phyloP scores from a whole-genome alignment of 2,113 vertebrate species.

The Tretioscincus oriximinensis region DNA sequence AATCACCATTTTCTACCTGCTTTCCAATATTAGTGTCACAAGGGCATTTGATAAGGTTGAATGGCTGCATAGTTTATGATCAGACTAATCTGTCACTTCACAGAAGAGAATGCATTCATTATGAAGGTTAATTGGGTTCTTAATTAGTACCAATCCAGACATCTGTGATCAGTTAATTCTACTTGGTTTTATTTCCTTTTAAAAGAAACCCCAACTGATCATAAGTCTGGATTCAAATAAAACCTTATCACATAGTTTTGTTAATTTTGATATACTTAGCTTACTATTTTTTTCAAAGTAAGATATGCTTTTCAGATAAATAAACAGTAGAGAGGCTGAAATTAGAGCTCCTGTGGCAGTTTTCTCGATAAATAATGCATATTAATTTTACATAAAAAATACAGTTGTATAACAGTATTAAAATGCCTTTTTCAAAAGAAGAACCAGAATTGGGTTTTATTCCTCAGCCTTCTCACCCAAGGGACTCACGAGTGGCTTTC shows the following conservation, averaged over 20 bases:
- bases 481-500: too few species aligned
- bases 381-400: constrained; percentile 20
- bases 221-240: not conserved
- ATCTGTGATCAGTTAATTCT: constrained; percentile 49
- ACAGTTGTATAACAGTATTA: not conserved
- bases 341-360: constrained; percentile 8
- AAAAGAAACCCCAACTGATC: not conserved
- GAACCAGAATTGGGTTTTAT: too few species aligned
- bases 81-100: constrained; percentile 49
- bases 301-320: constrained; percentile 1
- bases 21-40: not conserved
- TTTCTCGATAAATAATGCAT: not conserved
- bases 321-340: not conserved
- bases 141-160: constrained; percentile 42
- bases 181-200: not conserved
- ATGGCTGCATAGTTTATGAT: not conserved
- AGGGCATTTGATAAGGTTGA: constrained; percentile 11
- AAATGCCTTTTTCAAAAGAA: not conserved
- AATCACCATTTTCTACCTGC: constrained; percentile 18
- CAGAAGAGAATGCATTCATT: constrained; percentile 50
- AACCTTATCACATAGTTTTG: not conserved
- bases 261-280: not conserved
- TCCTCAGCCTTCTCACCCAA: too few species aligned
- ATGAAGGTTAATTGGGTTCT: constrained; percentile 67
- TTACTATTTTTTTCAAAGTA: constrained; percentile 12